Evolutionary conservation across 2,113 vertebrate species (phyloP), one percentile per base, ranked within the genome.

Genomic region (Xenotilapia leptura): DNA sequence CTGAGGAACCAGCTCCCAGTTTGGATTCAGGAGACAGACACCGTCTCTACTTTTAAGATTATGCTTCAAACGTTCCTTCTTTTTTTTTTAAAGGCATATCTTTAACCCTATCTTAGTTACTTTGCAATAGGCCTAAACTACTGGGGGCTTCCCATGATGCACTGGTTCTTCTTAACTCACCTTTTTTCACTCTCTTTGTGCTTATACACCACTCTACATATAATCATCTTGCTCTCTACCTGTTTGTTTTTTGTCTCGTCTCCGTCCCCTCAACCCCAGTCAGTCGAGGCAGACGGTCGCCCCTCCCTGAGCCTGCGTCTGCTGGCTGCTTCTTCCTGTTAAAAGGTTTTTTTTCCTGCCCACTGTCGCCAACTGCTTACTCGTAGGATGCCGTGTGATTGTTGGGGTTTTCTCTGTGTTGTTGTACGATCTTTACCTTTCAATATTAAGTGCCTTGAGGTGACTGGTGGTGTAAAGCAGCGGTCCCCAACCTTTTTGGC

Each of bases 271-370:
- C 6, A n/a, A 36, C 31, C 60, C 60, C 60, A 65, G n/a, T 36
- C 1, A 11, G 17, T 36, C 0, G 2, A 4, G 9, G 9, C 17
- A 36, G 60, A 65, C 0, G 0, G 4, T 17, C 2, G 6, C 6
- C 60, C 58, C 3, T 65, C 31, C 60, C 2, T 65, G 31, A 65
- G 31, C 0, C 60, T 65, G 17, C 9, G 1, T n/a, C 31, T 2
- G 31, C 31, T 36, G 31, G 4, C 17, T 1, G 58, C 17, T n/a
- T 65, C 60, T 3, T 65, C 60, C 60, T 65, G 17, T 62, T 62
- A 62, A 62, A 60, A 36, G 58, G 28, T 0, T 2, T n/a, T 62
- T 62, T 62, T 62, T 62, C 17, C 9, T 62, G 0, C 58, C 0
- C 58, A 62, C 17, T 12, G 17, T 36, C 9, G 0, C 31, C 58